A percentile compares a stretch with the other conserved stretches of the same genome.
Conservation (phyloP, 1,140 invertebrate species). For the Chironomus tepperi region DNA sequence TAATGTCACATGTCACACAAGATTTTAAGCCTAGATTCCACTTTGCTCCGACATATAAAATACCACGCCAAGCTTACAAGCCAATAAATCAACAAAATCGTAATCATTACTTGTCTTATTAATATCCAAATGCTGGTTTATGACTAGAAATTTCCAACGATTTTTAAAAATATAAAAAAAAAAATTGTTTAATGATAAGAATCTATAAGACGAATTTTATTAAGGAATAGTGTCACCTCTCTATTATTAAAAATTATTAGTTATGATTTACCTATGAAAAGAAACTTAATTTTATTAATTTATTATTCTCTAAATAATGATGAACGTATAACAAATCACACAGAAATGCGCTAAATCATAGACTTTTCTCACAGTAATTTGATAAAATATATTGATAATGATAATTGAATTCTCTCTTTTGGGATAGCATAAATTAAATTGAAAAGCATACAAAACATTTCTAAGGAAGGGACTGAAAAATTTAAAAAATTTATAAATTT, state of each 20-base stretch:
- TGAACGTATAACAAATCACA: not conserved
- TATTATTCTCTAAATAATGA: not conserved
- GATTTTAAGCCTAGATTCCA: no score
- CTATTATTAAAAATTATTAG: conserved; percentile 5
- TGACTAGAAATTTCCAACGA: no score
- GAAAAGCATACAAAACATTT: not conserved
- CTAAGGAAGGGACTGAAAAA: not conserved
- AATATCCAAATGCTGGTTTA: not conserved
- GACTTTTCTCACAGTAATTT: not conserved
- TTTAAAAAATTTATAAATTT: not conserved
- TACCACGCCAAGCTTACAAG: no score
- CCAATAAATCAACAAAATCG: not conserved
- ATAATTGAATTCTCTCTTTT: no score
- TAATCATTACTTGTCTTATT: not conserved
- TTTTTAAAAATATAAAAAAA: no score
- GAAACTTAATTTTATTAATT: not conserved
- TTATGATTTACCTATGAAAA: not conserved
- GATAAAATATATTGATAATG: no score
- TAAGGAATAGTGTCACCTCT: conserved; percentile 19
- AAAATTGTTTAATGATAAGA: conserved; percentile 25
- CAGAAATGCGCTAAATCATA: not conserved
- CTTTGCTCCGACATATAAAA: no score
- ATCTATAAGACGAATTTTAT: conserved; percentile 27
- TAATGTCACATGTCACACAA: no score
- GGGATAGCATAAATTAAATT: no score